A percentile compares a stretch with the other conserved stretches of the same genome.
phyloP scores from a whole-genome alignment of 2,113 vertebrate genomes.

The Rhinopomastus cyanomelas region DNA sequence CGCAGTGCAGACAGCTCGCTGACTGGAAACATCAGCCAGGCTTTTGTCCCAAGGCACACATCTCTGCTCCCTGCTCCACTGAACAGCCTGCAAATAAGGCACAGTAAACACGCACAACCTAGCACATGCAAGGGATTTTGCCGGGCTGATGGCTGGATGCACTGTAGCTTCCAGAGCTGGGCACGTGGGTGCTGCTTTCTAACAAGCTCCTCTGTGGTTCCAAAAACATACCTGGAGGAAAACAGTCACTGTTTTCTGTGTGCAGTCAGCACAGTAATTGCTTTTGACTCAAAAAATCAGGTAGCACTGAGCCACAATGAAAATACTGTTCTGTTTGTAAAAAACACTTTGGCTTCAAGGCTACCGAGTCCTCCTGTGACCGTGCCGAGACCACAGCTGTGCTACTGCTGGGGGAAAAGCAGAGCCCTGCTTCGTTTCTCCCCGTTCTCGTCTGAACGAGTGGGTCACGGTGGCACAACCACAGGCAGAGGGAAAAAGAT shows the following conservation, averaged over 20 bases:
- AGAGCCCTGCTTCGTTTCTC: constrained; percentile 5
- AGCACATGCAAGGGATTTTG: neutral
- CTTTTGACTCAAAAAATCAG: neutral
- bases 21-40: neutral
- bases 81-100: neutral
- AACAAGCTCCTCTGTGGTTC: neutral
- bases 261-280: neutral
- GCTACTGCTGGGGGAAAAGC: neutral
- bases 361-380: neutral
- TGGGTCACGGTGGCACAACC: constrained; percentile 38
- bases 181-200: neutral
- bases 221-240: neutral
- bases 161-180: neutral
- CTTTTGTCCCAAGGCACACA: neutral
- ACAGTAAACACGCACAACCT: fast-evolving
- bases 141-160: neutral
- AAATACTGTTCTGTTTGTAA: neutral
- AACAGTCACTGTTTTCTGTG: neutral
- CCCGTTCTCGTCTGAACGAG: constrained; percentile 19
- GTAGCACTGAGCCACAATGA: neutral
- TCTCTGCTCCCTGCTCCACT: neutral
- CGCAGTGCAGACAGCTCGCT: neutral
- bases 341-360: neutral
- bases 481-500: constrained; percentile 49
- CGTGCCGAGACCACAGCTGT: neutral